These are phyloP conservation scores for Clusia tigrina DNA, from an alignment of 2,888 invertebrate genomes.

Conservation along the genomic window DNA sequence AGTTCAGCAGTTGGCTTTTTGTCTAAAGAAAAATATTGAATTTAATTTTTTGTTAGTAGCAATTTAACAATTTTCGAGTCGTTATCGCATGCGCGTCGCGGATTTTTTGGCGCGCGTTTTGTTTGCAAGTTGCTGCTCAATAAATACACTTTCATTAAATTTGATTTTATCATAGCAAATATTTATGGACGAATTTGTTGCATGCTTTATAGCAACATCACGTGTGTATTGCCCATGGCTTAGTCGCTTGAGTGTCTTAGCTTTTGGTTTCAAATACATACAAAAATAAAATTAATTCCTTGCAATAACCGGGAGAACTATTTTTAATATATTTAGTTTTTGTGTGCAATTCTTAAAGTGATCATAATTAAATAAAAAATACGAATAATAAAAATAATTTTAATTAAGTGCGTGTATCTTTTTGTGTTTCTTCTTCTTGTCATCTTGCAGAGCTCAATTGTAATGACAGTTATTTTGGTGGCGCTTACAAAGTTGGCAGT, in stretches of 20 bases:
- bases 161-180: neutral
- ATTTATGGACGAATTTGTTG: too few relatives aligned
- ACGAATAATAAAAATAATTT: too few relatives aligned
- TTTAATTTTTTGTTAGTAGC: conserved; percentile 63
- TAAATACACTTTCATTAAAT: neutral
- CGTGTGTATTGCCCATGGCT: too few relatives aligned
- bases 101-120: conserved; percentile 14
- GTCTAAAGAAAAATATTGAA: conserved; percentile 61
- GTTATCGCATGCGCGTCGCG: conserved; percentile 63
- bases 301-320: neutral
- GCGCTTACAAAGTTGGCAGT: conserved; percentile 48
- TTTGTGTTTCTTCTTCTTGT: conserved; percentile 14
- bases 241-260: too few relatives aligned
- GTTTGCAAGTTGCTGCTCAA: neutral
- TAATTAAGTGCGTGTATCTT: too few relatives aligned
- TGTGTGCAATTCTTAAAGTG: neutral
- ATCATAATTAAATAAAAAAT: neutral
- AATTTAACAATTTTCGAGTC: conserved; percentile 63
- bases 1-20: conserved; percentile 39
- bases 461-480: conserved; percentile 50
- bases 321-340: neutral
- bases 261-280: too few relatives aligned
- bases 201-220: too few relatives aligned
- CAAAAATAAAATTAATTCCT: neutral
- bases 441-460: conserved; percentile 43